Base-by-base conservation (phyloP, 2,888 invertebrate genomes). In the Spilosoma lubricipeda region DNA sequence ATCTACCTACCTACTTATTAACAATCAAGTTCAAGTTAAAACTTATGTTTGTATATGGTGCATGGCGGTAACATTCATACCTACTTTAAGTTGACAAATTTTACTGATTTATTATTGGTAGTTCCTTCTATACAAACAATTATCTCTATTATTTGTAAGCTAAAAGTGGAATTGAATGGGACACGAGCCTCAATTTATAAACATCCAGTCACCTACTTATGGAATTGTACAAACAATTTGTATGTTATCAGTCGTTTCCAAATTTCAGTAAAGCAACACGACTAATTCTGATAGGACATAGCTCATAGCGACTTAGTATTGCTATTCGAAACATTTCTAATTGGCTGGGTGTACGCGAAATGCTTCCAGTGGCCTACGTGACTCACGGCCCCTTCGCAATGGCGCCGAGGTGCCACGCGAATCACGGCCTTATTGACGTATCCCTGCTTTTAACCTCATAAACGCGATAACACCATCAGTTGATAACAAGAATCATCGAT, bases 391-490 rank as follows among this genome's bases (percentile, higher is more conserved):
- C 90, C 91, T 90, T 88, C 84, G 92, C 92, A 93, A 95, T 96
- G 96, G 96, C 93, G 94, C 88, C 94, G 90, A 88, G 90, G 92
- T 88, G 96, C 94, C 92, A 95, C 92, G 92, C 96, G 87, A 96
- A 93, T 89, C 93, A 91, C 91, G 91, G 92, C 91, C 94, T 92
- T 95, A 94, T 91, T 87, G 91, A 93, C 93, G 89, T 83, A 85
- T 83, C 82, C 76, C 33, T 48, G 15, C 64, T 80, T 76, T 79
- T 77, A 80, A 69, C 74, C 73, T 79, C 74, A 71, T 27, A 63
- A 65, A 71, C 74, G 71, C 63, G 67, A 78, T 81, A 78, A 81
- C 72, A 71, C 72, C 77, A 71, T 74, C 68, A 70, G 70, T 73
- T 76, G 73, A 73, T 71, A 76, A 75, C 74, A 77, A 71, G 76